Evolutionary conservation across 2,888 invertebrate genomes (phyloP), one percentile per base, ranked within the genome.

Genomic region (Leucoptera coffeella): DNA sequence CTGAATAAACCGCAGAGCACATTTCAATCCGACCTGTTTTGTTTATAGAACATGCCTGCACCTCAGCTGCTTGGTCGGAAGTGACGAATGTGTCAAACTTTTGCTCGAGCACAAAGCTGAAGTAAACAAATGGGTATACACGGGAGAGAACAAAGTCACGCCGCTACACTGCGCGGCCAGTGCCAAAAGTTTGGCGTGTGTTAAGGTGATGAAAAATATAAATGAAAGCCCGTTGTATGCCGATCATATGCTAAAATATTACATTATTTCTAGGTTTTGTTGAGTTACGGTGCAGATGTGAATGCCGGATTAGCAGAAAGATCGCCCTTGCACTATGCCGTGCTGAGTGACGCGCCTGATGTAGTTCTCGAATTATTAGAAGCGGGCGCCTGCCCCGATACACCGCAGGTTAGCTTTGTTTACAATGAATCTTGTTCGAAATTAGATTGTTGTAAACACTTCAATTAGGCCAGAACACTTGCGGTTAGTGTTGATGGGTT

Each of bases 321-420:
- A 34, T 87, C 86, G 21, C 84, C 92, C 1, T 57, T 93, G 32
- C 88, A 90, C 49, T 88, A 85, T 47, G 92, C 92, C 1, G 87
- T 89, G 27, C 75, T 85, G 36, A 85, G 82, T 42, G 77, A 82
- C 42, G 79, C 82, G 8, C 64, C 75, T 29, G 82, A 84, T 35
- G 88, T 88, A 40, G 85, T 85, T 2, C 74, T 76, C 42, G 74
- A 76, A 35, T 62, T 93, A 34, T 51, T 91, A 27, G 76, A 80
- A 37, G 78, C 81, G 34, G 87, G 88, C 25, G 91, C 91, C 3
- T 79, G 78, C 43, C 83, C 91, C 13, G 88, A 91, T 45, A 85
- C 85, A 29, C 82, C 83, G 14, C 88, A 89, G 74, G 83, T 82
- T 45, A 28, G 47, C 36, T 35, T 17, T 17, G 17, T 17, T n/a